These are phyloP conservation scores for Tyria jacobaeae DNA, from an alignment of 2,888 invertebrate species.

Conservation along the genomic window DNA sequence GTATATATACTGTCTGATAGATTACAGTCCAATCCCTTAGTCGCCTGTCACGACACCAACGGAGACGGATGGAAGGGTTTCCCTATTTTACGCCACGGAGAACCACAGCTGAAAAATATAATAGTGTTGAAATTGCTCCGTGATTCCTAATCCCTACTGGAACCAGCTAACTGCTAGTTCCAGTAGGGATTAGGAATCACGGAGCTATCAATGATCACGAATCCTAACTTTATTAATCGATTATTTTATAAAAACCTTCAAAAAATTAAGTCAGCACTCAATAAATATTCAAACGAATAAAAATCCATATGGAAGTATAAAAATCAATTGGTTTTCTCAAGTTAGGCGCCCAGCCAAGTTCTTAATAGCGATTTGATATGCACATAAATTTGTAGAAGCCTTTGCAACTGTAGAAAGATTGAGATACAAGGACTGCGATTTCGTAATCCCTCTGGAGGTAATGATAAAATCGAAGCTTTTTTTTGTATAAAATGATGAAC, in stretches of 20 bases:
- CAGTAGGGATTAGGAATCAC: background rate
- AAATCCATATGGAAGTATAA: conserved; percentile 50
- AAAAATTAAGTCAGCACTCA: conserved; percentile 14
- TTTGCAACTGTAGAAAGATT: conserved; percentile 22
- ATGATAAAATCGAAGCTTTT: conserved; percentile 7
- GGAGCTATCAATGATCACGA: too few relatives aligned
- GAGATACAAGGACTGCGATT: conserved; percentile 9
- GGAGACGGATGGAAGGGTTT: too few relatives aligned
- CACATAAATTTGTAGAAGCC: conserved; percentile 71
- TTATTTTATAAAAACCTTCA: conserved; percentile 8
- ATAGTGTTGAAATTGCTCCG: too few relatives aligned
- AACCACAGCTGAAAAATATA: too few relatives aligned
- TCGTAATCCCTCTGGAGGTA: conserved; percentile 9
- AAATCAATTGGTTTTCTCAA: conserved; percentile 62
- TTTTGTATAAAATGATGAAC: too few relatives aligned
- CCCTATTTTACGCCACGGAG: too few relatives aligned
- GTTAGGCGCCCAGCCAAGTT: conserved; percentile 50
- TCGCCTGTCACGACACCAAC: too few relatives aligned
- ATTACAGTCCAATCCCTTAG: too few relatives aligned
- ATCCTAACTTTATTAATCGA: background rate
- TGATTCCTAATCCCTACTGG: background rate
- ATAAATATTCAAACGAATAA: conserved; percentile 25
- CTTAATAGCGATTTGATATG: conserved; percentile 70
- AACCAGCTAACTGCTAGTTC: background rate
- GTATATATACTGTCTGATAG: too few relatives aligned